Evolutionary conservation across 2,113 vertebrate species (phyloP), one percentile per base, ranked within the genome.

Genomic region (Picathartes gymnocephalus): DNA sequence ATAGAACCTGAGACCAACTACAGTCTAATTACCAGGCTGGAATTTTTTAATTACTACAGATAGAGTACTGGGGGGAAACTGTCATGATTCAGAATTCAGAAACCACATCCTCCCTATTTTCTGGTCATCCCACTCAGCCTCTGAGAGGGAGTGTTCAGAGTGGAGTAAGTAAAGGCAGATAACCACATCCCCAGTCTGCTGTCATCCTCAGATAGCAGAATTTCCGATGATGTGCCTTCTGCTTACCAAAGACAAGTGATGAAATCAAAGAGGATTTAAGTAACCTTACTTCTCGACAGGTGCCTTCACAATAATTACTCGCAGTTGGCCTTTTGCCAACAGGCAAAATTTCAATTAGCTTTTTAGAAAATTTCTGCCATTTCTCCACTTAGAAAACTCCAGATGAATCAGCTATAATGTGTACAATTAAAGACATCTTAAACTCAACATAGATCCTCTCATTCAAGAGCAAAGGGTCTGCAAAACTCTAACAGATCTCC

Each of bases 81-180:
- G 64, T 45, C 40, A 77, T 88, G 81, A 95, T 93, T 94, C 93
- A 97, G 54, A 92, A 79, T 82, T 95, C 45, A 61, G 81, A 96
- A 97, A 90, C 92, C 91, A 95, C 96, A 94, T 97, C 88, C 95
- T 97, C 81, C 84, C 28, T 60, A 7, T 89, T 89, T 95, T 86
- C 73, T 94, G 93, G 70, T 25, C 86, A 89, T 93, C 92, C 68
- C 68, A 88, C 88, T 93, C 91, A 94, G 80, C 65, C 74, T 88
- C 57, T 69, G 56, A 92, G 74, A 96, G 71, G 64, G 91, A 93
- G 71, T 48, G 72, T 44, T 94, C 66, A 94, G 72, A 74, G n/a
- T 71, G 33, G 56, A 69, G 69, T 53, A 76, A 65, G 66, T 68
- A 68, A 90, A 95, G 89, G 80, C 80, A 83, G 70, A 93, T 77